These are phyloP conservation scores for Dimorphilus gyrociliatus DNA, from an alignment of 2,888 invertebrate genomes.

Conservation along the genomic window DNA sequence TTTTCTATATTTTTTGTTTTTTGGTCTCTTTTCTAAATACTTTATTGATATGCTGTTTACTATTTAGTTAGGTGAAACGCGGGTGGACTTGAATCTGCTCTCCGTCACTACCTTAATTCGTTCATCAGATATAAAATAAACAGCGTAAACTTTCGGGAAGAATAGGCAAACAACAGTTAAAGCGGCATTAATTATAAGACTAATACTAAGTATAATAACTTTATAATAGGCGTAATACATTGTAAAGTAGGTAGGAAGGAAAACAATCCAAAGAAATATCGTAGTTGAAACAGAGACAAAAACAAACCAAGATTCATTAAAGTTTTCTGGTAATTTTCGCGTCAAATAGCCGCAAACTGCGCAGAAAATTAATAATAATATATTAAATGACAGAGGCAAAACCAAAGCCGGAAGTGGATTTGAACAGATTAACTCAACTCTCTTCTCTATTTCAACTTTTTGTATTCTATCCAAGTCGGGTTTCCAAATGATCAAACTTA, in stretches of 20 bases:
- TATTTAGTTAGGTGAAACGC: no score
- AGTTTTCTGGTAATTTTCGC: slow-evolving; percentile 5
- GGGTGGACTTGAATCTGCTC: no score
- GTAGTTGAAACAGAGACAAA: slow-evolving; percentile 5
- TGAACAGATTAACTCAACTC: slow-evolving; percentile 2
- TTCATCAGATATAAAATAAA: slow-evolving; percentile 2
- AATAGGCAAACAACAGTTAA: slow-evolving; percentile 3
- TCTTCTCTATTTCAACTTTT: slow-evolving; percentile 1
- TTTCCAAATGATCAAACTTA: no score
- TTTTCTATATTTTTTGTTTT: no score
- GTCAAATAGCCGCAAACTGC: slow-evolving; percentile 3
- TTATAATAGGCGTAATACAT: slow-evolving; percentile 4
- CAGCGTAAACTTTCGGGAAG: slow-evolving; percentile 3
- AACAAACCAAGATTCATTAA: slow-evolving; percentile 5
- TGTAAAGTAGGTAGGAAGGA: slow-evolving; percentile 4
- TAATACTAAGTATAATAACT: neutral
- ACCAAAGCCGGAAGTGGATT: slow-evolving; percentile 1
- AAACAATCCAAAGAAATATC: slow-evolving; percentile 5
- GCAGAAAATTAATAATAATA: slow-evolving; percentile 2
- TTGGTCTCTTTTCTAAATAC: no score
- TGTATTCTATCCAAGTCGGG: no score
- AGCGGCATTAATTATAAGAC: slow-evolving; percentile 2
- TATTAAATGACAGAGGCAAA: slow-evolving; percentile 3
- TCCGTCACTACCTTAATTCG: no score
- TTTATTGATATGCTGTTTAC: no score